These are phyloP conservation scores for Vireo griseus DNA, from an alignment of 2,797 vertebrate genomes.

Conservation along the genomic window DNA sequence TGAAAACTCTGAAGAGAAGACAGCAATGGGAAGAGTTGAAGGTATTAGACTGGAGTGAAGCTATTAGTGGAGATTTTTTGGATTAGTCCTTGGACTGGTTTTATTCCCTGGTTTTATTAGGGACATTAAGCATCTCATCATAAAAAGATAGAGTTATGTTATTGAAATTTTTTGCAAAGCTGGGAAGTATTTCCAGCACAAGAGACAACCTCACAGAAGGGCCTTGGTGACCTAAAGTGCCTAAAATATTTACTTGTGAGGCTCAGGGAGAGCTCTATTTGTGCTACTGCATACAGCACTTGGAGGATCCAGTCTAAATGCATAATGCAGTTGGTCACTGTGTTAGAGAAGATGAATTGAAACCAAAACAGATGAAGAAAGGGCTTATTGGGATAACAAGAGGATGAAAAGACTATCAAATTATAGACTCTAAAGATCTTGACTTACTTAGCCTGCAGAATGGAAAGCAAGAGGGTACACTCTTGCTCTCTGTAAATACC, in stretches of 20 bases:
- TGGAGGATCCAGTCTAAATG: not conserved
- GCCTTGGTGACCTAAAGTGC: not conserved
- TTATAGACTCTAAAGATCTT: not conserved
- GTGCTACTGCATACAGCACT: not conserved
- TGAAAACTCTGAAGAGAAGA: not conserved
- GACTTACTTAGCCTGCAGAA: not conserved
- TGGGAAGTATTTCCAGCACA: not conserved
- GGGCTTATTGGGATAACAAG: not conserved
- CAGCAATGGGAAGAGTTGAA: not conserved
- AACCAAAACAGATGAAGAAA: not conserved
- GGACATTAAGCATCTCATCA: not conserved
- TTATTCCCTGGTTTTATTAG: constrained; percentile 22
- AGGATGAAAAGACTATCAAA: not conserved
- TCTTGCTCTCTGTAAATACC: not conserved
- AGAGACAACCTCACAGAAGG: not conserved
- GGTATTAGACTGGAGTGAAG: not conserved
- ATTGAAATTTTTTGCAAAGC: not conserved
- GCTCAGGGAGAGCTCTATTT: not conserved
- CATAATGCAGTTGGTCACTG: not conserved
- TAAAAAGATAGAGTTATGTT: not conserved
- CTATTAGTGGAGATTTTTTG: constrained; percentile 5
- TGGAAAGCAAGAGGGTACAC: not conserved
- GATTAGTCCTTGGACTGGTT: not conserved
- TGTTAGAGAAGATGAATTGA: not conserved
- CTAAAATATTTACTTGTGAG: not conserved